Base-by-base conservation (phyloP, 2,113 vertebrate species). In the Erythrolamprus reginae region DNA sequence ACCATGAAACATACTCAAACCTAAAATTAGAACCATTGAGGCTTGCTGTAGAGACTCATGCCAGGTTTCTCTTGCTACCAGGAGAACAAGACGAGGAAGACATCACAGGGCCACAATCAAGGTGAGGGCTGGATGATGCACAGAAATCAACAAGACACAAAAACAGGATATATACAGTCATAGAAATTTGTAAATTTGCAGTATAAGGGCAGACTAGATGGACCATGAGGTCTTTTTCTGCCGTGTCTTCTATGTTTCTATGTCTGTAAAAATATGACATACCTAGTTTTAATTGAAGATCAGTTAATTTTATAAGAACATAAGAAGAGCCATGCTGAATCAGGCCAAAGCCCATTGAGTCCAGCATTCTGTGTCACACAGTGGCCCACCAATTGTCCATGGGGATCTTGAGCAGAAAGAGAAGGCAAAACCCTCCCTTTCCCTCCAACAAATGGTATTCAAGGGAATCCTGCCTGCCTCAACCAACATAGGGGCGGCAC, bases 51-150 rank as follows among this genome's bases (percentile, higher is more conserved):
- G 90, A 89, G 83, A 86, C 86, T 56, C 10, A 0, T 82, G 70
- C 90, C 28, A 65, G 83, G n/a, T 50, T 87, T 82, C 48, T 51
- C 53, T 87, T 47, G 47, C 23, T 26, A 83, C 65, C 33, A 82
- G 26, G 51, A 26, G 33, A 51, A 26, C 85, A 83, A 53, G 50
- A 53, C 15, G 13, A n/a, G 48, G 10, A 19, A 77, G 21, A 42
- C 10, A 24, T 10, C 9, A 86, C 38, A 2, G 10, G 10, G 19
- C 15, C 47, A 90, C 48, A 61, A 45, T 77, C 84, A 65, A 77
- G 84, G 15, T 45, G 51, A 0, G 33, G 92, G 91, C 94, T 92
- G 0, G 0, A 3, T 0, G 23, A 65, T 89, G 85, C 6, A 0
- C 86, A 42, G 3, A 88, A 91, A 55, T 0, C 0, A 89, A 1